Evolutionary conservation across 2,113 vertebrate genomes (phyloP).

Genomic region (Chionodraco myersi): DNA sequence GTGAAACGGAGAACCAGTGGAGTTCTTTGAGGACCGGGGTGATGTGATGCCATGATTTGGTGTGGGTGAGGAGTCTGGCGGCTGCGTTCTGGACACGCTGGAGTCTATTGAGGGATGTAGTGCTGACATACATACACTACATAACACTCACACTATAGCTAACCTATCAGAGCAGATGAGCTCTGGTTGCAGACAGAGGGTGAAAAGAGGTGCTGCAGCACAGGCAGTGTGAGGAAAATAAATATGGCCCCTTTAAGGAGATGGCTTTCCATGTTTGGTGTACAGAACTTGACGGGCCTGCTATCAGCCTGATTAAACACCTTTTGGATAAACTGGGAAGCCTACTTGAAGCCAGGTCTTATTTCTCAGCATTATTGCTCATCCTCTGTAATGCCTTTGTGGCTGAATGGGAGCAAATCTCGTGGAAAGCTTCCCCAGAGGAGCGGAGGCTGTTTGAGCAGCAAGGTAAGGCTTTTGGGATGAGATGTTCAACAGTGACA

Average conservation of each 20-base stretch:
- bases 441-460: conserved; percentile 2
- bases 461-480: background rate
- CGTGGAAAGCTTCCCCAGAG: background rate
- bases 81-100: no score
- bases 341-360: background rate
- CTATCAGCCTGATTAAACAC: background rate
- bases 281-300: background rate
- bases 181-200: no score
- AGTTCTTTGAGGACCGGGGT: no score
- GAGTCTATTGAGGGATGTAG: no score
- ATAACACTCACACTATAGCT: no score
- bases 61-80: no score
- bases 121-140: no score
- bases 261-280: conserved; percentile 1
- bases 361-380: conserved; percentile 27
- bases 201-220: no score
- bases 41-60: no score
- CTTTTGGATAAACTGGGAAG: background rate
- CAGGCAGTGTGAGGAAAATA: no score
- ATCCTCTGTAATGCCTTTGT: conserved; percentile 28
- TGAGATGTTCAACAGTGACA: background rate
- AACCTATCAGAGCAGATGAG: no score
- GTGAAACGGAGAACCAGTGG: no score
- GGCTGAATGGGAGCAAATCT: conserved; percentile 50
- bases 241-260: background rate